Base-by-base conservation (phyloP, 2,888 invertebrate species). In the Clivina fossor region DNA sequence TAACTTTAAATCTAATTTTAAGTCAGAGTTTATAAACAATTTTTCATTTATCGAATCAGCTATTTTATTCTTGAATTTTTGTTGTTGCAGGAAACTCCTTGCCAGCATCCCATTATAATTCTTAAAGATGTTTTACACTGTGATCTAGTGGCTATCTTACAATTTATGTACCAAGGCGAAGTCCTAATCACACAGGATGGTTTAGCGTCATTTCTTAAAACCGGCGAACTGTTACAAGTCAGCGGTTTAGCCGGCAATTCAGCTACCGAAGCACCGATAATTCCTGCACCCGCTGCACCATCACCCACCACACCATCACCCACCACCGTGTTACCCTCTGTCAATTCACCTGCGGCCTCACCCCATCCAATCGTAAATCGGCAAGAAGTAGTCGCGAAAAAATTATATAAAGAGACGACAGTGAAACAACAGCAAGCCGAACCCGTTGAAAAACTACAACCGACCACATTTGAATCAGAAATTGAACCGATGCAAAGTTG, bases 101-200 rank as follows among this genome's bases (percentile, higher is more conserved):
- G 86, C 70, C 81, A 83, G 62, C 86, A 86, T 71, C 86, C 86
- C 43, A 83, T 86, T 50, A 84, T 86, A 47, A 86, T 87, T 60
- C 68, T 86, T 53, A 85, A 85, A 73, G 84, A 85, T 76, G 84
- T 85, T 8, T 77, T 78, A 26, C 80, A 82, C 60, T 80, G 80
- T 65, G 85, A 86, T 68, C 78, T 86, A 63, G 78, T 82, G 57
- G 84, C 84, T 55, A 75, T 86, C 48, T 71, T 86, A 59, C 83
- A 83, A 57, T 86, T 85, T 63, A 85, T 86, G 80, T 86, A 86
- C 66, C 84, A 84, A 71, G 86, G 85, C 53, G 85, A 85, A 69
- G 85, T 85, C 1, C 81, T 84, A 65, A 83, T 86, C 60, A 79
- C 83, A 61, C 83, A 84, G 66, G 83, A 83, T 63, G 81, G 83